phyloP scores from a whole-genome alignment of 2,113 vertebrate genomes.

The Podarcis muralis region DNA sequence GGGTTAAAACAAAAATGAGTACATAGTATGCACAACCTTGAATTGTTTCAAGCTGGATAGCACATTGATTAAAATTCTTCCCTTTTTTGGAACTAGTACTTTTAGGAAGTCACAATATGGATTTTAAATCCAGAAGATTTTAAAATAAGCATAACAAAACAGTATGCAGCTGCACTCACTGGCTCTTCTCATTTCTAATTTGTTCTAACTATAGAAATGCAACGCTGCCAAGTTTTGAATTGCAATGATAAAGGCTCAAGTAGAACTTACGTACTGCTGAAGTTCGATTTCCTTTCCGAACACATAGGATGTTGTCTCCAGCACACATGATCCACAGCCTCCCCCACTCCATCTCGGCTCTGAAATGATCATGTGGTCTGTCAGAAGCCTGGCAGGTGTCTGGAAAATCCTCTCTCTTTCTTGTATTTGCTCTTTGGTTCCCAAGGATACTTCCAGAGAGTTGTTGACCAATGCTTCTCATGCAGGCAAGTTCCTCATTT shows the following conservation, averaged over 20 bases:
- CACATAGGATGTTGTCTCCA: slow-evolving; percentile 10
- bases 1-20: slow-evolving; percentile 3
- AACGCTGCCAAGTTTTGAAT: slow-evolving; percentile 21
- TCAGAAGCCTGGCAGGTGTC: slow-evolving; percentile 54
- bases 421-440: not conserved
- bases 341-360: slow-evolving; percentile 51
- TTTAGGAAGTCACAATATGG: slow-evolving; percentile 12
- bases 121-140: not conserved
- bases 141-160: slow-evolving; percentile 23
- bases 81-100: not conserved
- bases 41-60: slow-evolving; percentile 38
- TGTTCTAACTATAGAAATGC: slow-evolving; percentile 19
- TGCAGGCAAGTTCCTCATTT: no score
- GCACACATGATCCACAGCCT: slow-evolving; percentile 36
- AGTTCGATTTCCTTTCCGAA: slow-evolving; percentile 45
- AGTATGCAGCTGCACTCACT: not conserved
- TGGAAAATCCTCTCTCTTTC: slow-evolving; percentile 43
- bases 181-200: slow-evolving; percentile 20
- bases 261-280: slow-evolving; percentile 38
- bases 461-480: no score
- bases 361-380: slow-evolving; percentile 57
- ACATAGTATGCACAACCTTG: not conserved
- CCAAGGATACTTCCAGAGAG: not conserved
- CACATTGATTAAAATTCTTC: slow-evolving; percentile 27
- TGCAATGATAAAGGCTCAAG: slow-evolving; percentile 23